Percentiles rank a stretch among this genome's conserved stretches.
These are phyloP conservation scores for Aeoliscus strigatus DNA, from an alignment of 2,797 vertebrate genomes.

Conservation along the genomic window DNA sequence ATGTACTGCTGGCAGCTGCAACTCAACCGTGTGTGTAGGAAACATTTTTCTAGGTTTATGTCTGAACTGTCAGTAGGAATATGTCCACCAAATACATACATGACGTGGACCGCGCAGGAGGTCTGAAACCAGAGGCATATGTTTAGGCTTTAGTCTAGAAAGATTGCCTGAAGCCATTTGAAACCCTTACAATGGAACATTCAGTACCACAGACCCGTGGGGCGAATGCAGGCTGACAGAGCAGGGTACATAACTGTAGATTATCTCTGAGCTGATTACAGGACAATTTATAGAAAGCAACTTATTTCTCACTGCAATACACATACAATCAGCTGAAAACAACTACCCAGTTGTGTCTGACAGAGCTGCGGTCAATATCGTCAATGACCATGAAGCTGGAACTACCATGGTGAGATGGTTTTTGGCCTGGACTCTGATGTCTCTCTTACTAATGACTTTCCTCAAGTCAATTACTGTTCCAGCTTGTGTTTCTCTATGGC, in stretches of 20 bases:
- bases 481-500: slow-evolving; percentile 12
- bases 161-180: slow-evolving; percentile 17
- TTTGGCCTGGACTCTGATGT: slow-evolving; percentile 29
- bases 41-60: no score
- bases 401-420: slow-evolving; percentile 23
- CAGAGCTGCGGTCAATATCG: slow-evolving; percentile 51
- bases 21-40: no score
- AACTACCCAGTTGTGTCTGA: slow-evolving; percentile 43
- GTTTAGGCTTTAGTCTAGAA: no score
- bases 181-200: no score
- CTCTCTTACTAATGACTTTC: slow-evolving; percentile 44
- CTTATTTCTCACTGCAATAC: slow-evolving; percentile 30
- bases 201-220: slow-evolving; percentile 10
- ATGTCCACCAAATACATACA: no score
- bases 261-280: slow-evolving; percentile 33
- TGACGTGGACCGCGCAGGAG: no score
- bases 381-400: slow-evolving; percentile 54
- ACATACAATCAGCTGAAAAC: slow-evolving; percentile 34
- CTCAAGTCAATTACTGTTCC: slow-evolving; percentile 35
- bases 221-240: slow-evolving; percentile 17
- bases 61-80: no score
- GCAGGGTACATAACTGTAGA: slow-evolving; percentile 2
- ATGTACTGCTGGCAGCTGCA: no score
- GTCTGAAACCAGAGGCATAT: no score
- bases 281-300: slow-evolving; percentile 42